Evolutionary conservation across 2,888 invertebrate species (phyloP).

Genomic region (Thymelicus acteon): DNA sequence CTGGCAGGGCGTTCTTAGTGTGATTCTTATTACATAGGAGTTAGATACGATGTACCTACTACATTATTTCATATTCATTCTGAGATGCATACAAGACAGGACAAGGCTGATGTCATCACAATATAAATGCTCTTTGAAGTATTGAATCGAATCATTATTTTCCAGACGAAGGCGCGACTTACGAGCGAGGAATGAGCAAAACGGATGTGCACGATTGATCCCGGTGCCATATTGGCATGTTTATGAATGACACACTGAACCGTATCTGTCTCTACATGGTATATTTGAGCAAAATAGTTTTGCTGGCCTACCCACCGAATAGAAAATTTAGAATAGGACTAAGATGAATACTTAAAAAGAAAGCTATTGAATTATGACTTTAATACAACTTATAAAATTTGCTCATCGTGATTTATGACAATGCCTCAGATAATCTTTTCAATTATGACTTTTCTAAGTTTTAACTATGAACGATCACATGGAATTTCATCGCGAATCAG

Average conservation of each 20-base stretch:
- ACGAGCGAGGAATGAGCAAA: slow-evolving; percentile 55
- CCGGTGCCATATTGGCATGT: slow-evolving; percentile 69
- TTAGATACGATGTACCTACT: background rate
- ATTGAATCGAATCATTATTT: slow-evolving; percentile 56
- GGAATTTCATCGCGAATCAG: too few relatives aligned
- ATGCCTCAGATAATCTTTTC: too few relatives aligned
- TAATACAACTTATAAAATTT: too few relatives aligned
- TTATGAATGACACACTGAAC: slow-evolving; percentile 65
- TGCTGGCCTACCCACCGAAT: background rate
- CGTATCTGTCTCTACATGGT: slow-evolving; percentile 38
- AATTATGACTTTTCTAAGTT: too few relatives aligned
- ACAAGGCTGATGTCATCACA: slow-evolving; percentile 35
- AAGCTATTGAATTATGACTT: too few relatives aligned
- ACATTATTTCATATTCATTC: slow-evolving; percentile 27
- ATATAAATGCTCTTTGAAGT: slow-evolving; percentile 46
- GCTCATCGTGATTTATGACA: too few relatives aligned
- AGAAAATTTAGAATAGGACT: background rate
- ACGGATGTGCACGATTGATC: slow-evolving; percentile 76
- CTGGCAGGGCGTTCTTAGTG: too few relatives aligned
- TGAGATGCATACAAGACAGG: slow-evolving; percentile 41
- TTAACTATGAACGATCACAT: too few relatives aligned
- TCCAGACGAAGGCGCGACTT: slow-evolving; percentile 55
- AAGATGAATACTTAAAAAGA: too few relatives aligned
- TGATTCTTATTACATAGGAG: background rate
- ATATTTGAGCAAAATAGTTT: slow-evolving; percentile 25